Evolutionary conservation across 2,113 vertebrate species (phyloP), one percentile per base, ranked within the genome.

Genomic region (Paramormyrops kingsleyae): DNA sequence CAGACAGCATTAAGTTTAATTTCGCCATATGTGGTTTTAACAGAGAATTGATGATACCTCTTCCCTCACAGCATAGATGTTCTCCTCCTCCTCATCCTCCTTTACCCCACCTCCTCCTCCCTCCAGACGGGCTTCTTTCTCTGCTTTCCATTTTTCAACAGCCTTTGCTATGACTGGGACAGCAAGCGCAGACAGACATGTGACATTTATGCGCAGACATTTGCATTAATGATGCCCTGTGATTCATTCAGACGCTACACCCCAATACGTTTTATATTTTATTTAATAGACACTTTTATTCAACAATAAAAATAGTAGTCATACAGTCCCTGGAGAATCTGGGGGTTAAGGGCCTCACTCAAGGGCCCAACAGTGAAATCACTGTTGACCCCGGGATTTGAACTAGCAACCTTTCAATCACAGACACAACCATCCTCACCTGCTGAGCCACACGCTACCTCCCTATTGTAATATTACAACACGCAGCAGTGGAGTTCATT

Each of bases 1-100:
- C 24, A 66, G n/a, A 66, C 24, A 3, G 2, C 62, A 27, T 66
- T 4, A 66, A 66, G 62, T 70, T 4, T 70, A 27, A 27, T 70
- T 70, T 31, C 8, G 27, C 10, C 74, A 42, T 7, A 8, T 42
- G 35, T 7, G 74, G 31, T 17, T 42, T 21, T 21, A 80, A 74
- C 31, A 13, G 4, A 74, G 31, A 13, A 15, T 74, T 31, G 31
- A 74, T 95, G 98, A 97, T 97, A 98, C 97, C 27, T 98, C 97
- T 0, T 95, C 96, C 0, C 94, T 93, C 62, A 98, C 94, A 0
- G 95, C 96, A 85, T 99, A 99, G 90, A 99, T 98, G 91, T 97
- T 96, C 88, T 96, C 95, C 90, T 99, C 98, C 59, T 99, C 98
- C 3, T 99, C 97, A 19, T 97, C 97, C 8, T 97, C 97, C 24